Conservation (phyloP, 1,140 invertebrate species). For the Epicauta chinensis region DNA sequence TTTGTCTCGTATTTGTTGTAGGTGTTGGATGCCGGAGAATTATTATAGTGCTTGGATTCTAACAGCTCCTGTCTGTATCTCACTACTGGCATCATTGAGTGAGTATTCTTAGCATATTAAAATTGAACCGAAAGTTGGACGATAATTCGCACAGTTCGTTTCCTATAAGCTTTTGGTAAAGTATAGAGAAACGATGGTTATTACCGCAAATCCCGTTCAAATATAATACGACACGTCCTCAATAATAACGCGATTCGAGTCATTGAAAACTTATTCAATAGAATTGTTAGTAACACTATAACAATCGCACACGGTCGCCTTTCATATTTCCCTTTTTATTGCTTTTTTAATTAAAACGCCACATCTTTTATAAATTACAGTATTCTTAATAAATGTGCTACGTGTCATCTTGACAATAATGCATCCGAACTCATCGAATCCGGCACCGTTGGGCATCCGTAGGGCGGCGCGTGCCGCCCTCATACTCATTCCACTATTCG, state of each 20-base stretch:
- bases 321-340: too few relatives aligned
- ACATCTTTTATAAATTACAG: constrained; percentile 51
- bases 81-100: constrained; percentile 54
- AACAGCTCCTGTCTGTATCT: constrained; percentile 64
- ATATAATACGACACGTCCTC: too few relatives aligned
- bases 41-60: constrained; percentile 61
- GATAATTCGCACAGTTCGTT: too few relatives aligned
- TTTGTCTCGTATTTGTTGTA: constrained; percentile 41
- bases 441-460: constrained; percentile 44
- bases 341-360: too few relatives aligned
- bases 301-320: too few relatives aligned
- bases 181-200: too few relatives aligned
- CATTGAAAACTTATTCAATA: too few relatives aligned
- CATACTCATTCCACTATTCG: constrained; percentile 71
- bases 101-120: constrained; percentile 17
- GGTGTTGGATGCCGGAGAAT: constrained; percentile 76
- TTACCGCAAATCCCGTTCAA: too few relatives aligned
- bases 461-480: constrained; percentile 63
- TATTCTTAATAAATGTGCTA: constrained; percentile 82
- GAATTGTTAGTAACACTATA: too few relatives aligned
- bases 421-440: constrained; percentile 56
- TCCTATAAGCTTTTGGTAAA: too few relatives aligned
- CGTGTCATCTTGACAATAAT: constrained; percentile 76
- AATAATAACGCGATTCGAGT: too few relatives aligned
- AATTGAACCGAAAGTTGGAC: too few relatives aligned